Evolutionary conservation across 1,140 invertebrate species (phyloP), one percentile per base, ranked within the genome.

Genomic region (Amyelois transitella): DNA sequence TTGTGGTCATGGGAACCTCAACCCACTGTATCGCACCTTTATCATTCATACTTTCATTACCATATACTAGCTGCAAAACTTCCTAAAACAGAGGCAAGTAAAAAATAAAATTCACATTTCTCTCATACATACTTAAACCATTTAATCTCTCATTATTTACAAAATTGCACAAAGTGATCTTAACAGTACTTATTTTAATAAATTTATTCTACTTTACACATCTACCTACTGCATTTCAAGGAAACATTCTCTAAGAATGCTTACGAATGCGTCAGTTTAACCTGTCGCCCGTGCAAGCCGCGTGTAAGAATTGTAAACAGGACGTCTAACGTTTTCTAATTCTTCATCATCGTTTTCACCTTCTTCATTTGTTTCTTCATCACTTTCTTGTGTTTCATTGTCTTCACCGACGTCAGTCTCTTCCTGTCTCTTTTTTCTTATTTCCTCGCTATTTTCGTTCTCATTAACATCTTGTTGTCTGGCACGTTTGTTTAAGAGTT

Each of bases 81-180:
- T n/a, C n/a, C n/a, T n/a, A n/a, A n/a, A n/a, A n/a, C n/a, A n/a
- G n/a, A n/a, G n/a, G n/a, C n/a, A n/a, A n/a, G n/a, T n/a, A n/a
- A n/a, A n/a, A n/a, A n/a, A n/a, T n/a, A n/a, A n/a, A n/a, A n/a
- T n/a, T n/a, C n/a, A n/a, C n/a, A n/a, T n/a, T n/a, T 38, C 32
- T 38, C 32, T 38, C 32, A 14, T 38, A 14, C 12, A 14, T 14
- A n/a, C n/a, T n/a, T 38, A 48, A 21, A 20, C 21, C 20, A 19
- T 20, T 48, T 48, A 20, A 20, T 48, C 60, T 71, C 32, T 60
- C 60, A 64, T 14, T 84, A 84, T 84, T 83, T 86, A 86, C 79
- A 84, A 80, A 84, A 82, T 84, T 84, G 81, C 83, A 86, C 83
- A 83, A 86, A 84, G 81, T 84, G 78, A 67, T 75, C 57, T 61